Base-by-base conservation (phyloP, 2,888 invertebrate genomes). In the Caenorhabditis sp. region DNA sequence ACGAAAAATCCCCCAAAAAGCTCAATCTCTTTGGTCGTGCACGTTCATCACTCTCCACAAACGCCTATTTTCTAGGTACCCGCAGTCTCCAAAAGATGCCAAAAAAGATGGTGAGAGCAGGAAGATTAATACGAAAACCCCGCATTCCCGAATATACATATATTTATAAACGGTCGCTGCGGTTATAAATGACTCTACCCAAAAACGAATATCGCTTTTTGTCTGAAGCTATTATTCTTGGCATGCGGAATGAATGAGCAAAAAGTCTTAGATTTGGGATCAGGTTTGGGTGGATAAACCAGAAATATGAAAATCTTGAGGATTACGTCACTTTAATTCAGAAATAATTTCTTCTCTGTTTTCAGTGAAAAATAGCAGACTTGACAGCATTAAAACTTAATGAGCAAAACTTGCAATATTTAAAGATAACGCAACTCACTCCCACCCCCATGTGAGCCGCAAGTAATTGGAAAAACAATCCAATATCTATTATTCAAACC, bases 131-230 rank as follows among this genome's bases (percentile, higher is more conserved):
- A 41, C 38, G 26, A 8, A n/a, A 47, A 19, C 47, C n/a, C 5
- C 19, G n/a, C n/a, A n/a, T n/a, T n/a, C 54, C 51, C 54, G 47
- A 77, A 79, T 79, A 79, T 63, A 79, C 79, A 79, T 79, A 79
- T 77, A 77, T 77, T 70, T 77, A 79, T 79, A 70, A 72, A 72
- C 49, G 72, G 24, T 56, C 58, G 56, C 63, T 54, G 41, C 19
- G 70, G 79, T 79, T 79, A 79, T 79, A 79, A 70, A 79, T 70
- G 79, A 70, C 70, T 47, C 38, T 54, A 68, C 31, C 51, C 61
- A 54, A 54, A 74, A 64, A 64, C 74, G 63, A 70, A 70, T 70
- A 47, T 56, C 70, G 22, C 22, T 58, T 51, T 26, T 31, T 38
- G 26, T 44, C 44, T 28, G 24, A 38, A 41, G 61, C 61, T 35